Conservation (phyloP, 2,888 invertebrate genomes). For the Cantharis flavilabris region DNA sequence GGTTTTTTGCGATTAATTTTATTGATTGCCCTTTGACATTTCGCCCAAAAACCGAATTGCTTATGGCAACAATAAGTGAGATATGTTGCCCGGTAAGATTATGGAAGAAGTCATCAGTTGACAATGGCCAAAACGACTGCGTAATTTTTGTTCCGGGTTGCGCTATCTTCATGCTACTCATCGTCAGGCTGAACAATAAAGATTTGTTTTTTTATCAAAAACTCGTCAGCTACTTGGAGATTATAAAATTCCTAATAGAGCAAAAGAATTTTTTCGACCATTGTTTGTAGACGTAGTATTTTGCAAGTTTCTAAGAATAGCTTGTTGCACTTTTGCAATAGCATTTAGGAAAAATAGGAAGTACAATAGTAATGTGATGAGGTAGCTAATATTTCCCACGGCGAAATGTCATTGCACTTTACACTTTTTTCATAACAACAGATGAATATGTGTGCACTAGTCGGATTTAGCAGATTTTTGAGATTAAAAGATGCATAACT, state of each 20-base stretch:
- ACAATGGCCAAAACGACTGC: not conserved
- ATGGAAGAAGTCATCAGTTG: not conserved
- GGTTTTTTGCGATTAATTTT: not conserved
- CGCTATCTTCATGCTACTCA: not conserved
- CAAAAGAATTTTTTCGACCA: not conserved
- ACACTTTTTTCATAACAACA: not conserved
- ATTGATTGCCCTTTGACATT: not conserved
- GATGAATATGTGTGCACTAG: not conserved
- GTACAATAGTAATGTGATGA: slow-evolving; percentile 11
- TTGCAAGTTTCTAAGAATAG: not conserved
- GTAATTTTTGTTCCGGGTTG: not conserved
- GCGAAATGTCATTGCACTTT: slow-evolving; percentile 6
- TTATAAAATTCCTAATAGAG: not conserved
- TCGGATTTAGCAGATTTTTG: not conserved
- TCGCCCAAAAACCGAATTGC: not conserved
- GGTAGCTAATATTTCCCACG: slow-evolving; percentile 7
- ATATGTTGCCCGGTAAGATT: not conserved
- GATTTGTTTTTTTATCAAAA: not conserved
- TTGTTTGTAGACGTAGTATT: not conserved
- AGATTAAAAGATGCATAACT: not conserved
- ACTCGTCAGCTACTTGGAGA: not conserved
- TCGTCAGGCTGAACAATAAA: not conserved
- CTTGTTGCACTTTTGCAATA: slow-evolving; percentile 8
- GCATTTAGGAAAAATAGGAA: slow-evolving; percentile 28
- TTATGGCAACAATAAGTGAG: not conserved